phyloP scores from a whole-genome alignment of 2,113 vertebrate species.

The Hirundichthys speculiger region DNA sequence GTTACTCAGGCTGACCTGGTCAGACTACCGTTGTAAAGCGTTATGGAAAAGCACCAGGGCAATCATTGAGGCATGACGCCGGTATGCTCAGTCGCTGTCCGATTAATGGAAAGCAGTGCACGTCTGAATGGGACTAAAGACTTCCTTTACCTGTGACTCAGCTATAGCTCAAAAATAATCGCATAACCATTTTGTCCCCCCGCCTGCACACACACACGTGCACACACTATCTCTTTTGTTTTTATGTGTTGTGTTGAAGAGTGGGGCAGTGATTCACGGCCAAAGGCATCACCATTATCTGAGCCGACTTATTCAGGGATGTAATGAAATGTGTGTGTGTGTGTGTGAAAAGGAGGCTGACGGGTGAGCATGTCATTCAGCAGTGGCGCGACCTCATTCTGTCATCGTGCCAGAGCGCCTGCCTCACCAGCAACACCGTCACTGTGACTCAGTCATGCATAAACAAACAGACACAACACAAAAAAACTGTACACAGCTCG shows the following conservation, averaged over 20 bases:
- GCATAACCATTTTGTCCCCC: slow-evolving; percentile 19
- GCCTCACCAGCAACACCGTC: slow-evolving; percentile 64
- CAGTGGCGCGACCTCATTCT: slow-evolving; percentile 79
- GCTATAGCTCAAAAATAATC: slow-evolving; percentile 7
- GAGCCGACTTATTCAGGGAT: slow-evolving; percentile 54
- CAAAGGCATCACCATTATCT: slow-evolving; percentile 60
- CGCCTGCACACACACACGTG: no score
- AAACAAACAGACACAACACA: slow-evolving; percentile 58
- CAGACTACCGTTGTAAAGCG: no score
- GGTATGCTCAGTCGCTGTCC: background rate
- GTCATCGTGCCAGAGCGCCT: slow-evolving; percentile 73
- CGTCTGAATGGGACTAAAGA: background rate
- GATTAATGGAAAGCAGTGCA: background rate
- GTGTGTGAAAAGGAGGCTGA: slow-evolving; percentile 39
- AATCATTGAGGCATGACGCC: background rate
- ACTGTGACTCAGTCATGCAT: slow-evolving; percentile 69
- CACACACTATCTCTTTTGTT: slow-evolving; percentile 15
- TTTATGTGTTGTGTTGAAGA: slow-evolving; percentile 46
- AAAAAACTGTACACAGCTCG: slow-evolving; percentile 32
- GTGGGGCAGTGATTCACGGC: slow-evolving; percentile 59
- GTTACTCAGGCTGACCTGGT: no score
- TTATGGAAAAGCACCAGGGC: no score
- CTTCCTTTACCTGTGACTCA: slow-evolving; percentile 31
- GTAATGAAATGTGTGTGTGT: slow-evolving; percentile 30
- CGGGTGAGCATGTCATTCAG: slow-evolving; percentile 70